phyloP scores from a whole-genome alignment of 2,888 invertebrate genomes.

The Bugula neritina region DNA sequence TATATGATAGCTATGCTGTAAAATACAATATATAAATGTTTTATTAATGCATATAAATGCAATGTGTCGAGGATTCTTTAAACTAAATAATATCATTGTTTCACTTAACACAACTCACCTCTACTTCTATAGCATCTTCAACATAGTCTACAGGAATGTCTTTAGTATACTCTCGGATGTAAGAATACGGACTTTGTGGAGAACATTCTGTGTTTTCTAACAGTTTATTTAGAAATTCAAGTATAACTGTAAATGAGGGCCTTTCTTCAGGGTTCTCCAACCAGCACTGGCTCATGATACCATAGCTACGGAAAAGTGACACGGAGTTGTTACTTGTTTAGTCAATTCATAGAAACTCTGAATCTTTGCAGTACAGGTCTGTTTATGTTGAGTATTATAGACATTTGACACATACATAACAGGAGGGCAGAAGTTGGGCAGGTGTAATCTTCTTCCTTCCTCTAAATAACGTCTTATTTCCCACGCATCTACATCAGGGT shows the following conservation, averaged over 20 bases:
- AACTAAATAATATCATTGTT: no score
- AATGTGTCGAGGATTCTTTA: no score
- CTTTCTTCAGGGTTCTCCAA: not conserved
- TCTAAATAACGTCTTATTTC: constrained; percentile 55
- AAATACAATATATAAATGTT: no score
- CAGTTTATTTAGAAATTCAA: not conserved
- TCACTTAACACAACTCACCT: constrained; percentile 6
- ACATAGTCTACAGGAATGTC: constrained; percentile 8
- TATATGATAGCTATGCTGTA: no score
- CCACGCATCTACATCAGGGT: constrained; percentile 56
- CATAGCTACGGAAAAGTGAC: not conserved
- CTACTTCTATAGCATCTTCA: constrained; percentile 2
- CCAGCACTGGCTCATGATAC: constrained; percentile 17
- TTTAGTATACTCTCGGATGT: constrained; percentile 20
- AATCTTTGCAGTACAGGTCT: not conserved
- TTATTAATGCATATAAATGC: no score
- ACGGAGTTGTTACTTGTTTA: not conserved
- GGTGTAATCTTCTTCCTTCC: constrained; percentile 53
- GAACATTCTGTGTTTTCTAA: not conserved
- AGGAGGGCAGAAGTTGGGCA: constrained; percentile 56
- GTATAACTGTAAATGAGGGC: not conserved
- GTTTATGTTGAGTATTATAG: not conserved
- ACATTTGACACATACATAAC: constrained; percentile 52
- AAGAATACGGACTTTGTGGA: constrained; percentile 16
- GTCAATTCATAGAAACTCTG: not conserved